Percentiles rank a stretch among this genome's conserved stretches.
phyloP scores from a whole-genome alignment of 2,113 vertebrate genomes.

The Panthera uncia region DNA sequence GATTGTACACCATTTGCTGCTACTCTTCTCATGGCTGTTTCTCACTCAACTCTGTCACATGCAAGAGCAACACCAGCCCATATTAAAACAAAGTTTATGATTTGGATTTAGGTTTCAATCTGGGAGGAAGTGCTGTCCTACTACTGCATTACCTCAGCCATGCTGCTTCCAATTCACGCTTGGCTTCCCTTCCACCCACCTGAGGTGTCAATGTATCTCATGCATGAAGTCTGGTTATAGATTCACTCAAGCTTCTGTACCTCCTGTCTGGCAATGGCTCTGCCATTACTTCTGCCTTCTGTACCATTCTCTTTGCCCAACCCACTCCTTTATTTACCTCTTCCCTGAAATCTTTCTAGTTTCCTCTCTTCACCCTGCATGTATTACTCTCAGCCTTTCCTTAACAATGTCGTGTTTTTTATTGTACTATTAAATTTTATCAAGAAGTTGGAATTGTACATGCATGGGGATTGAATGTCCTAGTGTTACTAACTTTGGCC shows the following conservation, averaged over 20 bases:
- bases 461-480: neutral
- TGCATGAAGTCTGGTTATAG: neutral
- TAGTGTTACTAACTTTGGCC: neutral
- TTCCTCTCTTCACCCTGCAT: neutral
- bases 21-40: neutral
- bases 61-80: neutral
- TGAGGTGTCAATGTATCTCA: neutral
- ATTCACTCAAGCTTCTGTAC: neutral
- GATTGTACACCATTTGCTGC: neutral
- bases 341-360: neutral
- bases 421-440: constrained; percentile 15
- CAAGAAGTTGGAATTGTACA: neutral
- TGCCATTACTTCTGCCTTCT: neutral
- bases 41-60: neutral
- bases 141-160: neutral
- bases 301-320: neutral
- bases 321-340: neutral
- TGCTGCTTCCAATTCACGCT: neutral
- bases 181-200: accelerated
- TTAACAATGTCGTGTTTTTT: neutral
- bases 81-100: neutral
- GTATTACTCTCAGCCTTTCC: neutral
- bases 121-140: neutral
- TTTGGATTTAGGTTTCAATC: neutral
- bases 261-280: neutral